These are phyloP conservation scores for Haemorhous mexicanus DNA, from an alignment of 2,113 vertebrate species.

Conservation along the genomic window DNA sequence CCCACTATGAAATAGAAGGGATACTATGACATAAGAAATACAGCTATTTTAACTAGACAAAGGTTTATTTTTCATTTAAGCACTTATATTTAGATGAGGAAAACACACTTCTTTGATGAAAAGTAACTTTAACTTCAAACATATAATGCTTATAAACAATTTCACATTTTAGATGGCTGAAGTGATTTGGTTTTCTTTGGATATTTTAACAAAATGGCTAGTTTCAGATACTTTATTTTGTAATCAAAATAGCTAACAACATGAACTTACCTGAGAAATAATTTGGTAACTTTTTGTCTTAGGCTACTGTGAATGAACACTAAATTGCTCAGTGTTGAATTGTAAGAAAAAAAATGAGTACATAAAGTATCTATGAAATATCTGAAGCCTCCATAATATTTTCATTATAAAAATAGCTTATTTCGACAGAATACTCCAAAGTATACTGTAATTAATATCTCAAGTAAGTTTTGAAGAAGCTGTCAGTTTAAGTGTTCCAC, in stretches of 20 bases:
- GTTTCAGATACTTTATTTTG: not conserved
- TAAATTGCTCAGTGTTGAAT: not conserved
- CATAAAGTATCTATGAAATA: not conserved
- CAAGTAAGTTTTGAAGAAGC: not conserved
- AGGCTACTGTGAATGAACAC: not conserved
- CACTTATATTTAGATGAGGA: not conserved
- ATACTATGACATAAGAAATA: not conserved
- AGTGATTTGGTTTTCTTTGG: not conserved
- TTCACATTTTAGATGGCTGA: not conserved
- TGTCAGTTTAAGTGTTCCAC: not conserved
- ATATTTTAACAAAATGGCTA: not conserved
- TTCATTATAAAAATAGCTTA: not conserved
- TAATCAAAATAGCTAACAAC: not conserved
- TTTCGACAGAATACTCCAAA: not conserved
- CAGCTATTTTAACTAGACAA: not conserved
- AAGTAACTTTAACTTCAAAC: not conserved
- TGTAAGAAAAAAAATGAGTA: not conserved
- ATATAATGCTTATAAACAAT: not conserved
- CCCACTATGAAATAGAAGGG: not conserved
- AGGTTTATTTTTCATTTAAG: not conserved
- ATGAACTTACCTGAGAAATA: not conserved
- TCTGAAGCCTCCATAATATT: not conserved
- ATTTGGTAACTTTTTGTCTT: not conserved
- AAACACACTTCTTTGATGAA: not conserved
- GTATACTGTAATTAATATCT: not conserved